Conservation (phyloP, 2,888 invertebrate genomes). For the Halictus quadricinctus region DNA sequence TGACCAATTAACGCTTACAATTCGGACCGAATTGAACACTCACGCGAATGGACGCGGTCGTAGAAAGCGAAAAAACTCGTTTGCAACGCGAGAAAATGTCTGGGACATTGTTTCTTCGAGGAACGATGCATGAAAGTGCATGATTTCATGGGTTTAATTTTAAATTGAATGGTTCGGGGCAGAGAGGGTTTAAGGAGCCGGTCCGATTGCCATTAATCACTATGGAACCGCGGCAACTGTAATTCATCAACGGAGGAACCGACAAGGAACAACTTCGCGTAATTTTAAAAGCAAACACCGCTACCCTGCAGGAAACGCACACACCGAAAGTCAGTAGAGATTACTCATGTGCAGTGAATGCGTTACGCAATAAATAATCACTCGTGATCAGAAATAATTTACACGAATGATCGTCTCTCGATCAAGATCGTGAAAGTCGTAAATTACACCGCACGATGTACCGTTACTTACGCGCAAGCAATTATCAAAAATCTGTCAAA, state of each 20-base stretch:
- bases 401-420: background rate
- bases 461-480: background rate
- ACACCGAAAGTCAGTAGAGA: background rate
- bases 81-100: background rate
- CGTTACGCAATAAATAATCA: too few relatives aligned
- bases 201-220: conserved; percentile 13
- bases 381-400: background rate
- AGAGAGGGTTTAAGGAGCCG: background rate
- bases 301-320: background rate
- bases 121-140: background rate
- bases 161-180: background rate
- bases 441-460: conserved; percentile 1
- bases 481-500: background rate
- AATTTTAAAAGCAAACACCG: conserved; percentile 22
- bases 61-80: background rate
- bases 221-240: background rate
- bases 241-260: conserved; percentile 1
- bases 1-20: background rate
- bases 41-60: background rate
- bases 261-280: background rate
- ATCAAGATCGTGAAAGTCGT: background rate
- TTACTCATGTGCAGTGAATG: background rate
- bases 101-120: background rate
- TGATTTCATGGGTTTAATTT: background rate
- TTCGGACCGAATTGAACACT: background rate